Conservation (phyloP, 2,888 invertebrate species). For the Andricus curvator region DNA sequence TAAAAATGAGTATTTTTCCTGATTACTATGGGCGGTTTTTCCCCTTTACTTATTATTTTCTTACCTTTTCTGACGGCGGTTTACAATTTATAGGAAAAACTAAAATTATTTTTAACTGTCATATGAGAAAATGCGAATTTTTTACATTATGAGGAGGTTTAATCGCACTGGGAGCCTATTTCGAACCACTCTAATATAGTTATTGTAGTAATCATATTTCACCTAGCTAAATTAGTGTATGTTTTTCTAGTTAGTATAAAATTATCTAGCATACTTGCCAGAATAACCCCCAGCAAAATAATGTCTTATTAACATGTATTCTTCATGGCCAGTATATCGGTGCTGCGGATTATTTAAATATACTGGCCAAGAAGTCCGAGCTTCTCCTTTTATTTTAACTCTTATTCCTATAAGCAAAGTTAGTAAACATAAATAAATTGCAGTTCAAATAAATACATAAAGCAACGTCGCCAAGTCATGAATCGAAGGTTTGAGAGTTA, state of each 20-base stretch:
- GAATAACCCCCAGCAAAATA: background rate
- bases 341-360: conserved; percentile 3
- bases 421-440: background rate
- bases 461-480: background rate
- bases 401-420: background rate
- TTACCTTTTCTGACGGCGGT: too few species aligned
- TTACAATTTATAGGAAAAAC: too few species aligned
- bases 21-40: too few species aligned
- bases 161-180: too few species aligned
- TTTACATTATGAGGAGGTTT: too few species aligned
- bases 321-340: background rate
- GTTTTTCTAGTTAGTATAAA: background rate
- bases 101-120: too few species aligned
- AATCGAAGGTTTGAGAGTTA: background rate
- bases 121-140: too few species aligned
- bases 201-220: too few species aligned
- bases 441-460: background rate
- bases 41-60: too few species aligned
- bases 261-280: background rate
- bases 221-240: too few species aligned
- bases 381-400: conserved; percentile 4
- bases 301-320: background rate
- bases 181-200: too few species aligned
- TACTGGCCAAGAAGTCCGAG: background rate
- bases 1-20: too few species aligned